Percentiles rank a stretch among this genome's conserved stretches.
phyloP scores from a whole-genome alignment of 2,797 vertebrate genomes.

The Coranthus polyacanthus region DNA sequence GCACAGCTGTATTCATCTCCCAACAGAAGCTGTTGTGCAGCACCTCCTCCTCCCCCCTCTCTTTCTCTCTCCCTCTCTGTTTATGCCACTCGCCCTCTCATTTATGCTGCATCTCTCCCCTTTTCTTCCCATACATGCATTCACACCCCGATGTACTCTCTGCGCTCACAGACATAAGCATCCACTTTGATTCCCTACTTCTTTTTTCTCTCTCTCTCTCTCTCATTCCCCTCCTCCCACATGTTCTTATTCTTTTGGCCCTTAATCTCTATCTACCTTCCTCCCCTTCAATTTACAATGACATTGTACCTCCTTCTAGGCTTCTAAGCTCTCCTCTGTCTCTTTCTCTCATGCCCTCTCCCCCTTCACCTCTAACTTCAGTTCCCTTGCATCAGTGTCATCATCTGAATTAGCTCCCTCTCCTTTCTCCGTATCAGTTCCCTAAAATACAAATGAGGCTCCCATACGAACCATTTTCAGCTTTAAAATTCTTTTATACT shows the following conservation, averaged over 20 bases:
- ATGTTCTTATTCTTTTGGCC: conserved; percentile 30
- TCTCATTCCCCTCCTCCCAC: conserved; percentile 10
- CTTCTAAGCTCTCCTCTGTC: conserved; percentile 28
- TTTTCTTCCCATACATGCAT: conserved; percentile 2
- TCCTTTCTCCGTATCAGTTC: background rate
- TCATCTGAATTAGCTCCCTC: conserved; percentile 26
- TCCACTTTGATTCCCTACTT: conserved; percentile 27
- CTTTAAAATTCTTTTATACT: background rate
- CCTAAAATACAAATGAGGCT: conserved; percentile 8
- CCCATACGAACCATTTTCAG: background rate
- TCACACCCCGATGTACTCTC: background rate
- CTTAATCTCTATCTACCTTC: conserved; percentile 52
- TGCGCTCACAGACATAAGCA: conserved; percentile 3
- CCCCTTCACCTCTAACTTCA: conserved; percentile 33
- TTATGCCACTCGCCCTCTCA: conserved; percentile 56
- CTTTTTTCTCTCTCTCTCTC: background rate
- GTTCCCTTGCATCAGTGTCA: conserved; percentile 61
- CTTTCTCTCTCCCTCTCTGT: conserved; percentile 28
- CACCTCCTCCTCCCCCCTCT: conserved; percentile 22
- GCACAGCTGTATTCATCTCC: conserved; percentile 86
- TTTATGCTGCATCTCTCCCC: conserved; percentile 39
- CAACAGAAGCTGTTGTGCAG: conserved; percentile 43
- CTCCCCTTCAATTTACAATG: conserved; percentile 48
- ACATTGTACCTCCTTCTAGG: conserved; percentile 57
- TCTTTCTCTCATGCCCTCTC: conserved; percentile 27